Percentiles rank a stretch among this genome's conserved stretches.
Conservation (phyloP, 2,797 vertebrate species). For the Trachurus trachurus region DNA sequence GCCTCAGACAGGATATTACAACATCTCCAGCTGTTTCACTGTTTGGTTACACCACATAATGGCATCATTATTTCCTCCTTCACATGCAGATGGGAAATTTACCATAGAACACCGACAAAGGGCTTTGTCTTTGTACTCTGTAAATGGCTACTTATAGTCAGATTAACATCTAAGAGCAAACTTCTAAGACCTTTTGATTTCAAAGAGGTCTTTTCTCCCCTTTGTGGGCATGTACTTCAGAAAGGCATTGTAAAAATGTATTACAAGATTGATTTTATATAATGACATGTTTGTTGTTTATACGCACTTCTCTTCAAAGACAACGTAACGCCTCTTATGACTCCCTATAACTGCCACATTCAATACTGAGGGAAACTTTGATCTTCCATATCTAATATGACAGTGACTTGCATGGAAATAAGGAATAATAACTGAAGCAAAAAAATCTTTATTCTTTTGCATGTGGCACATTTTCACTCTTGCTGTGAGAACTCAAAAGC, state of each 20-base stretch:
- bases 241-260: slow-evolving; percentile 39
- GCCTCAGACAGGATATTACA: slow-evolving; percentile 75
- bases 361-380: slow-evolving; percentile 32
- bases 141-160: slow-evolving; percentile 76
- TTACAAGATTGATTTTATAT: slow-evolving; percentile 46
- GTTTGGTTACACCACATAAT: slow-evolving; percentile 75
- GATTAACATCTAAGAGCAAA: slow-evolving; percentile 75
- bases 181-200: slow-evolving; percentile 64
- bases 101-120: slow-evolving; percentile 46
- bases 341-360: slow-evolving; percentile 17
- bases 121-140: slow-evolving; percentile 72
- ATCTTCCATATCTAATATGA: slow-evolving; percentile 36
- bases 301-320: slow-evolving; percentile 54
- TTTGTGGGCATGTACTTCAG: slow-evolving; percentile 42
- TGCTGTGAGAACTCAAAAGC: neutral
- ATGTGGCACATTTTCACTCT: neutral
- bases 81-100: slow-evolving; percentile 65
- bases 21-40: slow-evolving; percentile 74
- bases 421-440: slow-evolving; percentile 19
- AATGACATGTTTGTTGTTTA: slow-evolving; percentile 61
- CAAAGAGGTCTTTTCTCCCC: slow-evolving; percentile 39
- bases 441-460: slow-evolving; percentile 2
- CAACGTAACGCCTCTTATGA: slow-evolving; percentile 21
- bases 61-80: slow-evolving; percentile 77
- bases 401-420: slow-evolving; percentile 27